Evolutionary conservation across 2,113 vertebrate species (phyloP).

Genomic region (Dasypus novemcinctus): DNA sequence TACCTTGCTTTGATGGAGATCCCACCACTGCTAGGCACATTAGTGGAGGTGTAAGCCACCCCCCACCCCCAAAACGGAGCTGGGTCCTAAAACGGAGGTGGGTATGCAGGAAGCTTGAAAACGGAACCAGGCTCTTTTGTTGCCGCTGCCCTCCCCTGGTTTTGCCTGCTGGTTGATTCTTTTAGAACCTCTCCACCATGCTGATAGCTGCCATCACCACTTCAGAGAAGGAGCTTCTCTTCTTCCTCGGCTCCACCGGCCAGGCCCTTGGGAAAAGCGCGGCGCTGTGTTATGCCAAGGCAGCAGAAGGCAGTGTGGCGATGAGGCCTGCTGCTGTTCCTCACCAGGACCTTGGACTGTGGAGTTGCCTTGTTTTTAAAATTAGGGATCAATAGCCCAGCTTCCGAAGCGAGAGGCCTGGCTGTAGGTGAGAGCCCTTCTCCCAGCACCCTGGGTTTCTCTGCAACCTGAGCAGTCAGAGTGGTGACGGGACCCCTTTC

Average conservation of each 20-base stretch:
- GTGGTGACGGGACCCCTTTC: not conserved
- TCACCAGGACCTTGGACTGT: not conserved
- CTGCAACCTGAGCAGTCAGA: not conserved
- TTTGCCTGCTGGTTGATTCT: not conserved
- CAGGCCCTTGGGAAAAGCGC: not conserved
- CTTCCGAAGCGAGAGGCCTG: not conserved
- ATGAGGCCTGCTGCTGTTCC: fast-evolving
- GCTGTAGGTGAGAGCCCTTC: not conserved
- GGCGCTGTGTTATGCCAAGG: not conserved
- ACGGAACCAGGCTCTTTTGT: not conserved
- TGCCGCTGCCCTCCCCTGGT: not conserved
- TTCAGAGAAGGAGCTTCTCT: not conserved
- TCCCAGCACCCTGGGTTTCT: not conserved
- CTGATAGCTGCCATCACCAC: not conserved
- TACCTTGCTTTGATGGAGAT: not conserved
- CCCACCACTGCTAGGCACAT: not conserved
- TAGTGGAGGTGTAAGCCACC: not conserved
- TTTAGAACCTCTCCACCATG: not conserved
- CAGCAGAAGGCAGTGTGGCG: not conserved
- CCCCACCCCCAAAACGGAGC: fast-evolving
- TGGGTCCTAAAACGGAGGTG: not conserved
- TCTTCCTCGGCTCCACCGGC: not conserved
- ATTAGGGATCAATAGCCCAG: not conserved
- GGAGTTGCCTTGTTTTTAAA: not conserved
- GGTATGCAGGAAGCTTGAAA: not conserved